Evolutionary conservation across 2,113 vertebrate species (phyloP).

Genomic region (Pterocles orientalis): DNA sequence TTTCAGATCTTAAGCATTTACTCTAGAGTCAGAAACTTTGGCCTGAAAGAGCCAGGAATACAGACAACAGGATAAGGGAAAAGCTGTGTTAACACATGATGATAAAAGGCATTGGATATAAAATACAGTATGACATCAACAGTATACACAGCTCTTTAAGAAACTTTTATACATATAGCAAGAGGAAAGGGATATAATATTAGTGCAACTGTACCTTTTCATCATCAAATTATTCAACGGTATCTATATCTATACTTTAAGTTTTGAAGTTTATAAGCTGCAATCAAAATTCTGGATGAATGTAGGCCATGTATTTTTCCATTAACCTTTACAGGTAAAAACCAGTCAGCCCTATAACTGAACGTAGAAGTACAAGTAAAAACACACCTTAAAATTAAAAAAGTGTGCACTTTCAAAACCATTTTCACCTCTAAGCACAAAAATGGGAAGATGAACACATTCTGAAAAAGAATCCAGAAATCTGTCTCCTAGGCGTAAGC

Average conservation of each 20-base stretch:
- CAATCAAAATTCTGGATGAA: not conserved
- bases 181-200: not conserved
- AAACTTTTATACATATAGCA: not conserved
- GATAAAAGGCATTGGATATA: not conserved
- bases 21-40: not conserved
- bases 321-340: not conserved
- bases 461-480: not conserved
- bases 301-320: not conserved
- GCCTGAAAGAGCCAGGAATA: not conserved
- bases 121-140: not conserved
- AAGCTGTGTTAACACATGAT: not conserved
- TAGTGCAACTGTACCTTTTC: not conserved
- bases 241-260: not conserved
- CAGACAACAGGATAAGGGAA: not conserved
- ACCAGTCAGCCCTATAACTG: not conserved
- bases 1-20: not conserved
- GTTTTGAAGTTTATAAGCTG: not conserved
- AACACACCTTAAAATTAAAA: not conserved
- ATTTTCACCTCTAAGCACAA: not conserved
- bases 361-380: not conserved
- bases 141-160: not conserved
- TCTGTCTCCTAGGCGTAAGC: not conserved
- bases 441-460: not conserved
- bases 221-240: not conserved
- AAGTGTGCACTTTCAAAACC: not conserved